Conservation (phyloP, 2,797 vertebrate species). For the Podarcis lilfordi region DNA sequence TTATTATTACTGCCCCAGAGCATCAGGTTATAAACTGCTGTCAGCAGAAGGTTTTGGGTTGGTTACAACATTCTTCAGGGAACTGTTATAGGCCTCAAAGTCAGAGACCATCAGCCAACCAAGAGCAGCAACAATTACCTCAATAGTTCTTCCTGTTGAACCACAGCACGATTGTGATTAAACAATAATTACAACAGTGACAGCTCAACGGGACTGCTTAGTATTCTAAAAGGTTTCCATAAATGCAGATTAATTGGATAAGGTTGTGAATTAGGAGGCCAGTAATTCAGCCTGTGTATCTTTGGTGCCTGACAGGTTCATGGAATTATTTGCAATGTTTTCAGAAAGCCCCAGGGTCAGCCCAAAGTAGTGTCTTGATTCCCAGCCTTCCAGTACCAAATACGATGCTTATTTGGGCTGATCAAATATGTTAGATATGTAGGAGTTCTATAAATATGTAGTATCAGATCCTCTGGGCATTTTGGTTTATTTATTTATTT, state of each 20-base stretch:
- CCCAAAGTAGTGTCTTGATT: not conserved
- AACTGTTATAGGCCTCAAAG: constrained; percentile 30
- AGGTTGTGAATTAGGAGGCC: not conserved
- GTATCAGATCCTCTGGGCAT: not conserved
- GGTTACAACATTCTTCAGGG: constrained; percentile 31
- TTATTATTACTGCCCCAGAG: constrained; percentile 33
- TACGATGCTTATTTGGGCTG: not conserved
- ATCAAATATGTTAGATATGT: not conserved
- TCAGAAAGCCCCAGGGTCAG: not conserved
- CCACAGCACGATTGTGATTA: not conserved
- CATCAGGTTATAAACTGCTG: constrained; percentile 46
- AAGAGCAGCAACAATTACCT: constrained; percentile 46
- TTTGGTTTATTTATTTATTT: too few relatives aligned
- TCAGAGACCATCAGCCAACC: constrained; percentile 27
- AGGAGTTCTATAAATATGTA: not conserved
- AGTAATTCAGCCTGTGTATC: not conserved
- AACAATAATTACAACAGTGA: not conserved
- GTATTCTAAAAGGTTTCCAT: not conserved
- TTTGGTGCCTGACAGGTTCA: not conserved
- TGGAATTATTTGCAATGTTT: not conserved
- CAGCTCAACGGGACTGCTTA: accelerated
- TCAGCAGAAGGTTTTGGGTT: constrained; percentile 40
- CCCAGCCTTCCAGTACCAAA: not conserved
- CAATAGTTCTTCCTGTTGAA: constrained; percentile 28
- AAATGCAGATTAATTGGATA: constrained; percentile 2